phyloP scores from a whole-genome alignment of 2,797 vertebrate species.

The Lacerta viridis region DNA sequence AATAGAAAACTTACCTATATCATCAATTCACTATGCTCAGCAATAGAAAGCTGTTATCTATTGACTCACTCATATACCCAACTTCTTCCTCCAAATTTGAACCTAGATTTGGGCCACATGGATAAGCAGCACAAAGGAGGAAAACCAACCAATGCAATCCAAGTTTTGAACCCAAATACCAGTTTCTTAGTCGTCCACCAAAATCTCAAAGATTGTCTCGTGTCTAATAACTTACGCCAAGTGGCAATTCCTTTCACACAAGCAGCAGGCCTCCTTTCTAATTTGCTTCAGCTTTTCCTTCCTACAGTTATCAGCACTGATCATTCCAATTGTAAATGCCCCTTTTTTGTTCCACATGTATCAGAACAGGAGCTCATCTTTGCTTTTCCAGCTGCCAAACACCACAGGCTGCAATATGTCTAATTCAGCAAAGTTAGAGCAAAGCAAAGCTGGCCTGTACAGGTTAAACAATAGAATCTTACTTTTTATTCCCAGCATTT shows the following conservation, averaged over 20 bases:
- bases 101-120: neutral
- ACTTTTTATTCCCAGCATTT: neutral
- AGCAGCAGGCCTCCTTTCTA: neutral
- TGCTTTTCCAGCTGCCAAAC: neutral
- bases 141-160: neutral
- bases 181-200: neutral
- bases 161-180: neutral
- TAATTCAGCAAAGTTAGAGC: too few species aligned
- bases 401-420: too few species aligned
- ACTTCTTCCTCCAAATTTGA: neutral
- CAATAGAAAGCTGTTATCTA: neutral
- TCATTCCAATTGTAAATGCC: neutral
- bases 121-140: neutral
- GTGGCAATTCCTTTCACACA: neutral
- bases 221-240: neutral
- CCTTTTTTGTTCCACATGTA: neutral
- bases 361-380: neutral
- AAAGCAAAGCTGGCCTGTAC: neutral
- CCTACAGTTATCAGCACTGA: neutral
- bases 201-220: neutral
- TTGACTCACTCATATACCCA: neutral
- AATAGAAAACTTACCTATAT: neutral
- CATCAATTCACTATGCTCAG: neutral
- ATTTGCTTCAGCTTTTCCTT: neutral
- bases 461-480: neutral